Evolutionary conservation across 2,888 invertebrate species (phyloP).

Genomic region (Sericinus montela): DNA sequence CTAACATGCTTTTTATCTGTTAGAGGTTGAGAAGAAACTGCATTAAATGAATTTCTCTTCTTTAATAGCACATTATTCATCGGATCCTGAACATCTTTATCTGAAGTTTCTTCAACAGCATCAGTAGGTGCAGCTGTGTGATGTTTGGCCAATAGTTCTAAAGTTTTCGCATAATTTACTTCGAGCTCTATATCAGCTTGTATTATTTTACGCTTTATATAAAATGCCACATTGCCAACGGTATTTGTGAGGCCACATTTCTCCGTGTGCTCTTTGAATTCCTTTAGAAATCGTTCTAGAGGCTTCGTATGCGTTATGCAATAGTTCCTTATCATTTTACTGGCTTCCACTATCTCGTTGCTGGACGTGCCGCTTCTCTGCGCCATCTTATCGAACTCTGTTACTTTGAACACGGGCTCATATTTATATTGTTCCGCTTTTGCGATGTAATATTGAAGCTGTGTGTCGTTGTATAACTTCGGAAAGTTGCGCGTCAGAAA

Average conservation of each 20-base stretch:
- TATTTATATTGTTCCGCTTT: conserved; percentile 30
- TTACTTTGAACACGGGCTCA: conserved; percentile 37
- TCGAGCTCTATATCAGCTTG: conserved; percentile 41
- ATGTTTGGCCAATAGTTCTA: conserved; percentile 27
- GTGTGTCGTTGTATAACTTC: conserved; percentile 36
- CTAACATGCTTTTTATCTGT: not conserved
- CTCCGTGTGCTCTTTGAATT: conserved; percentile 39
- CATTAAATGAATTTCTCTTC: not conserved
- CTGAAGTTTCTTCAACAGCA: conserved; percentile 19
- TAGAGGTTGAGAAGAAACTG: not conserved
- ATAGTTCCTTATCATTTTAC: conserved; percentile 43
- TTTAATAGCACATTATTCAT: not conserved
- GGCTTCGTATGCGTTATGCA: conserved; percentile 37
- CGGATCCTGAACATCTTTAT: conserved; percentile 8
- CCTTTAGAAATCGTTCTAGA: conserved; percentile 34
- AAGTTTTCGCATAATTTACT: conserved; percentile 32
- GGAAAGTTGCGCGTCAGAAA: conserved; percentile 39
- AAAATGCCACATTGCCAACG: conserved; percentile 39
- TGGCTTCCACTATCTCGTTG: conserved; percentile 41
- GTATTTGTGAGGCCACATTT: conserved; percentile 35
- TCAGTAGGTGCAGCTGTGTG: not conserved
- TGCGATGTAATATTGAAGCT: conserved; percentile 27
- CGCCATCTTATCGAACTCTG: conserved; percentile 35
- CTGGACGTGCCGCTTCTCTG: conserved; percentile 32
- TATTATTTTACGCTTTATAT: conserved; percentile 40